Base-by-base conservation (phyloP, 2,888 invertebrate species). In the Tetanocera ferruginea region DNA sequence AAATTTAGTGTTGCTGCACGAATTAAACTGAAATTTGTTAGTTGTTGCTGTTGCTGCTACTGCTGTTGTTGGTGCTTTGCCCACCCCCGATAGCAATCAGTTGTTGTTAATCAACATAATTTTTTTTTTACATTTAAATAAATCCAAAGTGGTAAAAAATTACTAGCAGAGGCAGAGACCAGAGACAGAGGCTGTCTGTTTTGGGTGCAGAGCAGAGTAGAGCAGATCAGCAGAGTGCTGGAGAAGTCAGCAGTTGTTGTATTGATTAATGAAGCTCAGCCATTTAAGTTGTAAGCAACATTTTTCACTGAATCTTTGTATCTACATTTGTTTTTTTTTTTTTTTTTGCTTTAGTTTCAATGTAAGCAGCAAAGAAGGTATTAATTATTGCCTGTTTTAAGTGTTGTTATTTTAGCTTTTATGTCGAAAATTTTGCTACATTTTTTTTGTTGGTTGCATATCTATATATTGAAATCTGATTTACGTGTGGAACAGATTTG, bases 381-480 rank as follows among this genome's bases (percentile, higher is more conserved):
- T 76, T 72, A 77, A 57, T 77, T 78, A 77, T 69, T 77, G 55
- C 49, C 57, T 57, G 37, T 51, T 64, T 69, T 34, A 64, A 49
- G 5, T 8, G 67, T 31, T 23, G 14, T 64, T 72, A 62, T 62
- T n/a, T 52, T 19, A 23, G 64, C n/a, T 31, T 9, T 43, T 23
- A 76, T 72, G 51, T 57, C 76, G 60, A 51, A 77, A 49, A 67
- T 5, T 55, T 14, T 11, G 49, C 14, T 14, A 31, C 28, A 19
- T 51, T 51, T 31, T 51, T 3, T 28, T 71, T 57, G 17, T 60
- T 75, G 9, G 9, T 1, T 49, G 14, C n/a, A 55, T 51, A n/a
- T n/a, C 37, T 79, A 23, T 17, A 28, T 19, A 23, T 66, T 60
- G 23, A 66, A 66, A 66, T n/a, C 57, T 60, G 57, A 11, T 60